These are phyloP conservation scores for Telmatochromis brichardi DNA, from an alignment of 2,113 vertebrate genomes.

Conservation along the genomic window DNA sequence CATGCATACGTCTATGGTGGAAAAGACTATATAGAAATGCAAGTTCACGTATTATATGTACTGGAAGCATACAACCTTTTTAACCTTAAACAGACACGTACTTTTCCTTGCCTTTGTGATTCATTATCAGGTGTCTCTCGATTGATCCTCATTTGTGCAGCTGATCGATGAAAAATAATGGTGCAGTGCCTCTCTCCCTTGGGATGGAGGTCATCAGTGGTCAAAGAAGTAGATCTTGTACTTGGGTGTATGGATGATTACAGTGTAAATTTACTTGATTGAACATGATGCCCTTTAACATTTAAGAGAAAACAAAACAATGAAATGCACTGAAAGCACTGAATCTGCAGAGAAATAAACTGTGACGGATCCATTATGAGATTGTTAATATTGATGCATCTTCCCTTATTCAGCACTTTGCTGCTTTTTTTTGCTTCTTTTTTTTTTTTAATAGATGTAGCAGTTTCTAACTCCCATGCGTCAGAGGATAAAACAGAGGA, in stretches of 20 bases:
- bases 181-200: background rate
- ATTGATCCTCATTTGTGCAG: background rate
- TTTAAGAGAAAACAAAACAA: background rate
- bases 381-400: background rate
- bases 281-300: background rate
- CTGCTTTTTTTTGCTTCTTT: background rate
- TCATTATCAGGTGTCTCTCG: background rate
- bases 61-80: background rate
- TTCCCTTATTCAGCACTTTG: background rate
- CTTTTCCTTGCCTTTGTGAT: background rate
- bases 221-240: background rate
- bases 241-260: background rate
- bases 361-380: background rate
- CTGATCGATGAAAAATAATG: background rate
- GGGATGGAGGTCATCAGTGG: background rate
- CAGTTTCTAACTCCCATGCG: background rate
- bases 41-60: background rate
- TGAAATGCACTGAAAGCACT: background rate
- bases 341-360: background rate
- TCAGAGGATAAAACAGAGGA: background rate
- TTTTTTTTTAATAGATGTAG: background rate
- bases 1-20: background rate
- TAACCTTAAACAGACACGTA: background rate
- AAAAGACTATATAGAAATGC: background rate
- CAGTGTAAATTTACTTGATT: background rate